Evolutionary conservation across 64 coral and sea anemone species (phyloP), one percentile per base, ranked within the genome.

Genomic region (Montipora efflorescens): DNA sequence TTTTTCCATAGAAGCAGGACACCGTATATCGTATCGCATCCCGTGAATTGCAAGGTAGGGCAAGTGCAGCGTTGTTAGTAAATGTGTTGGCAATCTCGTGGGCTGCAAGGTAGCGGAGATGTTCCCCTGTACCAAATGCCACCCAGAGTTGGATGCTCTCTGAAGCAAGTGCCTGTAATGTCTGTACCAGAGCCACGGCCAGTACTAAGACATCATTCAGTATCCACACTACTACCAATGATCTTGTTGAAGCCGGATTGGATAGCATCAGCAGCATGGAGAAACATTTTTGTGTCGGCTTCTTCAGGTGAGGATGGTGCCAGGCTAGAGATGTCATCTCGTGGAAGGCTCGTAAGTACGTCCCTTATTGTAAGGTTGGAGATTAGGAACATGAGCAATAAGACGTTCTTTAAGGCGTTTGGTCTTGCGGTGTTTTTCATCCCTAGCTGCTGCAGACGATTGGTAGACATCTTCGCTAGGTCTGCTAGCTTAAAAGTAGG

Each of bases 21-120:
- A 95, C 94, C 0, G 55, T 95, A 55, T 95, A 95, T 88, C 0
- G 55, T 95, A 55, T 95, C 88, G 46, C 93, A 95, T 84, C 4
- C 79, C 87, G 68, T 90, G 87, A 67, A 95, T 84, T 1, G 28
- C 49, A 36, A 45, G 87, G 87, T 48, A 95, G 93, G 25, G 47
- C 52, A 83, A 3, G 49, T 28, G 62, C 5, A 20, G 72, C 75
- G 78, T 78, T 9, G 20, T 58, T 71, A n/a, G 12, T 16, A 4
- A 91, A 82, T 5, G 20, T 90, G 2, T 11, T 95, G 71, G 64
- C 70, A 75, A 95, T 90, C 4, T 68, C 59, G 25, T 87, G 81
- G 2, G 88, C 81, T 76, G 93, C 43, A 16, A 95, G 84, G 66
- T 94, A 81, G 1, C 53, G 76, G 59, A 62, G 66, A 20, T 94